Evolutionary conservation across 1,140 invertebrate species (phyloP), one percentile per base, ranked within the genome.

Genomic region (Leptinotarsa texana): DNA sequence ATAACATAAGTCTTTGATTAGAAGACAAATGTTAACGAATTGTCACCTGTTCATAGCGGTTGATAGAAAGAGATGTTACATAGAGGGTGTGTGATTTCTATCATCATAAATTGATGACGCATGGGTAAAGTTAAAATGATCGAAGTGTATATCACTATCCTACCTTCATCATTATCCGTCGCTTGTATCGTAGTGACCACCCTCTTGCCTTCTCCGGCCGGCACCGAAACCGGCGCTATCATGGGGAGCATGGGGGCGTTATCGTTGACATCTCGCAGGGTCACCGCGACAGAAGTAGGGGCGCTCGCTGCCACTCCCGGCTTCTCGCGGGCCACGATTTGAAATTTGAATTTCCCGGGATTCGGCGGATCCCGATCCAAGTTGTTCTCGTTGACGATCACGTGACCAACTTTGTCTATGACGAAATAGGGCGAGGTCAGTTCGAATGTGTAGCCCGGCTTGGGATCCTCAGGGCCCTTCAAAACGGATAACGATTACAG

Each of bases 341-440:
- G 92, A 83, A 96, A 96, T 77, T 92, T 91, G 80, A 94, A 95
- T 81, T 91, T 91, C 65, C 93, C 93, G 1, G 93, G 93, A 83
- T 92, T 95, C 0, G 95, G 95, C 5, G 94, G 92, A 87, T 97
- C 95, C 69, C 95, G 87, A 82, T 97, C 95, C 62, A 97, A 85
- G 83, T 92, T 92, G 78, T 95, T 92, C 82, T 95, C 93, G 79
- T 92, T 93, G 0, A 96, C 94, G 1, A 95, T 87, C 8, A 97
- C 84, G 65, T 89, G 87, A 1, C 93, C 93, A 61, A 92, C 89
- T 69, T 89, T 86, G 73, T 95, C 92, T 69, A 96, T 92, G 75
- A 90, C 88, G 83, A 97, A 97, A 78, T 92, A 95, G 49, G 89
- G 92, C 0, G 94, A 95, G 0, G 95, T 96, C 74, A 96, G 79